phyloP scores from a whole-genome alignment of 2,888 invertebrate genomes.

The Drosophila acutilabella region DNA sequence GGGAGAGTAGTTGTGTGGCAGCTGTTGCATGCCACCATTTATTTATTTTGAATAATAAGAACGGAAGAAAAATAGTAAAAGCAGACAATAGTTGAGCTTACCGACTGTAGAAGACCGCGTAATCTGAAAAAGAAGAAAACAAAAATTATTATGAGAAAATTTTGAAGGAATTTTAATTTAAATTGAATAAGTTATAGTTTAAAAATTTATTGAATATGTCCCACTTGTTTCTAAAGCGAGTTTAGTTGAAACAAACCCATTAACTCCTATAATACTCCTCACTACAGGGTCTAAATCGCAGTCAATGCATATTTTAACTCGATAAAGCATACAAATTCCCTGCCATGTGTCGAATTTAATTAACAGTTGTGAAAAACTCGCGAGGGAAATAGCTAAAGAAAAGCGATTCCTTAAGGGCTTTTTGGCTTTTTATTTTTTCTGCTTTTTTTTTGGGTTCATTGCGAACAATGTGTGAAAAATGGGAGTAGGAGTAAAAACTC shows the following conservation, averaged over 20 bases:
- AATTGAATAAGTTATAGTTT: too few relatives aligned
- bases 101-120: too few relatives aligned
- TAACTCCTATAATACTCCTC: too few relatives aligned
- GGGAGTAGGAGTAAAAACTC: constrained; percentile 4
- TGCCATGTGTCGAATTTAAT: constrained; percentile 70
- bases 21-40: constrained; percentile 13
- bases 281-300: too few relatives aligned
- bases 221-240: too few relatives aligned
- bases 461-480: constrained; percentile 70
- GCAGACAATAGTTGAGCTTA: neutral
- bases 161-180: too few relatives aligned
- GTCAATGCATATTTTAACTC: constrained; percentile 59
- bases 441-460: constrained; percentile 8
- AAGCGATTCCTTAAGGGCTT: constrained; percentile 17
- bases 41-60: constrained; percentile 36
- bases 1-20: constrained; percentile 18
- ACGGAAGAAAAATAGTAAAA: neutral
- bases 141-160: too few relatives aligned
- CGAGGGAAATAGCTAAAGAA: constrained; percentile 34
- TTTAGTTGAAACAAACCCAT: too few relatives aligned
- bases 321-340: constrained; percentile 8
- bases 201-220: too few relatives aligned
- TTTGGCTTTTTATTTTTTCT: neutral
- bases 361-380: constrained; percentile 64
- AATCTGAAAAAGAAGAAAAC: too few relatives aligned